Percentiles rank a stretch among this genome's conserved stretches.
Evolutionary conservation across 2,113 vertebrate species (phyloP).

Genomic region (Carettochelys insculpta): DNA sequence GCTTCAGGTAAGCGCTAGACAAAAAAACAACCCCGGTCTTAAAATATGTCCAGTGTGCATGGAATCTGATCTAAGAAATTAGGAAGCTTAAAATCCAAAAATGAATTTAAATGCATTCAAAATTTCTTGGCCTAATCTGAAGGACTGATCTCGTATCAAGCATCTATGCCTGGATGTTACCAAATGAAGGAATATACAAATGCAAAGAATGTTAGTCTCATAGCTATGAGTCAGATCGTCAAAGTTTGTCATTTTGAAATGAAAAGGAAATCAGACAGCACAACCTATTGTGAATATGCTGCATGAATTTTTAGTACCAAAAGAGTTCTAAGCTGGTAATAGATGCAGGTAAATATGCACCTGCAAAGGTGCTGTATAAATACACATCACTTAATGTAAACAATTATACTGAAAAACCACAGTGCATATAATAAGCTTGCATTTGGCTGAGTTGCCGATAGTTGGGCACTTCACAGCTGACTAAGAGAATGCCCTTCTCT

Average conservation of each 20-base stretch:
- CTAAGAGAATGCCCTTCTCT: background rate
- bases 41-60: background rate
- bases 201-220: constrained; percentile 27
- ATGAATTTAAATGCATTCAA: background rate
- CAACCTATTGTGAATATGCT: constrained; percentile 1
- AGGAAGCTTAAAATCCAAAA: constrained; percentile 33
- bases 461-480: background rate
- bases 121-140: constrained; percentile 49
- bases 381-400: background rate
- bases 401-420: background rate
- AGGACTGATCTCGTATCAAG: constrained; percentile 12
- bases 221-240: constrained; percentile 22
- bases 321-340: background rate
- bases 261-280: constrained; percentile 10
- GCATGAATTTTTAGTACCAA: constrained; percentile 28
- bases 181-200: background rate
- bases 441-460: background rate
- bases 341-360: constrained; percentile 19
- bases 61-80: constrained; percentile 33
- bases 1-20: constrained; percentile 1
- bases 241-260: constrained; percentile 36
- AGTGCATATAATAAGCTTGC: background rate
- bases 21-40: background rate
- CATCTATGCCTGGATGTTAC: background rate
- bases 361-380: constrained; percentile 24